Conservation (phyloP, 2,113 vertebrate species). For the Pyrgilauda ruficollis region DNA sequence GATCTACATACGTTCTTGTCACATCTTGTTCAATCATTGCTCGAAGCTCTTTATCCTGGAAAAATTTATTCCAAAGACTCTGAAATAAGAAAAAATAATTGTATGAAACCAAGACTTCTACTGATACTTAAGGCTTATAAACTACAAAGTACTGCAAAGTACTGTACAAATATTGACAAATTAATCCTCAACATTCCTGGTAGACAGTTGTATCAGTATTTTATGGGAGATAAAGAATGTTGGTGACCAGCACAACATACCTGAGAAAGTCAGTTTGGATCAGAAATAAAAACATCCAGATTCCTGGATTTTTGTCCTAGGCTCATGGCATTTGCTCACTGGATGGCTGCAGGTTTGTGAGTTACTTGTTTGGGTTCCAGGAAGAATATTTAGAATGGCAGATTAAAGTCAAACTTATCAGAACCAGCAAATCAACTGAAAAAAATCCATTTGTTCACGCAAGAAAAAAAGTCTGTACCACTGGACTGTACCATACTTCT, state of each 20-base stretch:
- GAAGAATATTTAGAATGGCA: not conserved
- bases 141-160: not conserved
- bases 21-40: constrained; percentile 98
- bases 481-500: not conserved
- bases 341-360: not conserved
- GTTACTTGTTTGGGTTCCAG: not conserved
- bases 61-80: constrained; percentile 92
- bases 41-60: constrained; percentile 97
- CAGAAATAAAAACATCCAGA: not conserved
- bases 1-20: constrained; percentile 87
- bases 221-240: not conserved
- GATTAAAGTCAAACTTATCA: not conserved
- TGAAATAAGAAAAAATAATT: constrained; percentile 72
- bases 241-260: not conserved
- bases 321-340: not conserved
- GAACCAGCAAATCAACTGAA: not conserved
- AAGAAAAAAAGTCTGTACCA: not conserved
- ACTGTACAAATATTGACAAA: constrained; percentile 2
- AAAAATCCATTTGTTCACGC: not conserved
- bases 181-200: not conserved
- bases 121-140: not conserved
- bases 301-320: not conserved
- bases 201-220: not conserved
- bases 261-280: not conserved
- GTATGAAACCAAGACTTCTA: not conserved